Percentiles rank a stretch among this genome's conserved stretches.
phyloP scores from a whole-genome alignment of 2,113 vertebrate species.

The Ahaetulla prasina region DNA sequence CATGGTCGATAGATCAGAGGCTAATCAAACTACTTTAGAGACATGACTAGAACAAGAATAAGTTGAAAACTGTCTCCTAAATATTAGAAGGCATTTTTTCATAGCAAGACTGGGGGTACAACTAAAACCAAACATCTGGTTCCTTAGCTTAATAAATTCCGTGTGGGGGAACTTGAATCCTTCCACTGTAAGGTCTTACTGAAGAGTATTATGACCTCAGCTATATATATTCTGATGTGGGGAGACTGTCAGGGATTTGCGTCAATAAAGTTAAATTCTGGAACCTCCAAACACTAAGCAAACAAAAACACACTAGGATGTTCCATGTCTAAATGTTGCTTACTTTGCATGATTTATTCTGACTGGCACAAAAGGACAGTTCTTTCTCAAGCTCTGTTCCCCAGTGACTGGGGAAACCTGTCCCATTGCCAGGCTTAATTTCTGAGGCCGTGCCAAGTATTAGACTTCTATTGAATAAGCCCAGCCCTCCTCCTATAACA shows the following conservation, averaged over 20 bases:
- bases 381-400: not conserved
- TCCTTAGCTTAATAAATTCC: not conserved
- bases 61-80: not conserved
- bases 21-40: not conserved
- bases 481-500: not conserved
- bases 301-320: not conserved
- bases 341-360: not conserved
- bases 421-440: not conserved
- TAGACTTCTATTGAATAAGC: not conserved
- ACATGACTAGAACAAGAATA: not conserved
- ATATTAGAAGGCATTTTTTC: not conserved
- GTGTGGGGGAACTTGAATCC: not conserved
- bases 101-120: not conserved
- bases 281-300: not conserved
- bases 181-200: not conserved
- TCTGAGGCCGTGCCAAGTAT: not conserved
- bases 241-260: not conserved
- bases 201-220: not conserved
- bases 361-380: not conserved
- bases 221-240: not conserved
- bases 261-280: not conserved
- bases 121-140: not conserved
- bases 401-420: not conserved
- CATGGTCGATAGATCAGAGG: not conserved
- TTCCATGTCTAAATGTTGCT: not conserved